These are phyloP conservation scores for Knipowitschia caucasica DNA, from an alignment of 2,797 vertebrate genomes.

Conservation along the genomic window DNA sequence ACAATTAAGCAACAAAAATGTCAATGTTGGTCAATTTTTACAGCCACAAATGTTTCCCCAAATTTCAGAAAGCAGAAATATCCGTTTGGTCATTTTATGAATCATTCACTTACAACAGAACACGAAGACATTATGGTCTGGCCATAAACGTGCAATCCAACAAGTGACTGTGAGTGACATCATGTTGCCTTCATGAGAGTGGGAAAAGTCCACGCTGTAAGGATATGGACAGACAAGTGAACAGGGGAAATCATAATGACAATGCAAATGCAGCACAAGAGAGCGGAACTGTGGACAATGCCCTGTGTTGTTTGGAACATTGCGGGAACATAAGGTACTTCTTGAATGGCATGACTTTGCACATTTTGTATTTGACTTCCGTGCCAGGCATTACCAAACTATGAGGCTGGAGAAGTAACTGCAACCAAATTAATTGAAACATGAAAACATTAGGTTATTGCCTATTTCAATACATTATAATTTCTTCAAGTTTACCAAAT, in stretches of 20 bases:
- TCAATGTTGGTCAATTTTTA: not conserved
- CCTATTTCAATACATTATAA: too few relatives aligned
- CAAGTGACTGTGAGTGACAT: slow-evolving; percentile 12
- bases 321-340: not conserved
- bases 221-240: not conserved
- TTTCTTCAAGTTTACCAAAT: too few relatives aligned
- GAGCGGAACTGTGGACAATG: slow-evolving; percentile 27
- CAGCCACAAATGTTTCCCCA: not conserved
- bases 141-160: slow-evolving; percentile 18
- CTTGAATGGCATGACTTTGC: not conserved
- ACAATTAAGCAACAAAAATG: not conserved
- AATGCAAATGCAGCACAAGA: slow-evolving; percentile 15
- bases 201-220: slow-evolving; percentile 14
- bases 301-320: slow-evolving; percentile 18
- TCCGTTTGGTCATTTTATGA: not conserved
- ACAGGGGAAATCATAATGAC: slow-evolving; percentile 36
- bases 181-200: slow-evolving; percentile 17
- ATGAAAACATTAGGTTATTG: too few relatives aligned
- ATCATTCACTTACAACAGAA: slow-evolving; percentile 1
- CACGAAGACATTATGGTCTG: not conserved
- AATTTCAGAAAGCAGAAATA: slow-evolving; percentile 13
- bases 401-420: too few relatives aligned
- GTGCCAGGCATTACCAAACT: too few relatives aligned
- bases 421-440: too few relatives aligned
- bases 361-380: too few relatives aligned